Evolutionary conservation across 1,140 invertebrate species (phyloP), one percentile per base, ranked within the genome.

Genomic region (Meloidogyne floridensis): DNA sequence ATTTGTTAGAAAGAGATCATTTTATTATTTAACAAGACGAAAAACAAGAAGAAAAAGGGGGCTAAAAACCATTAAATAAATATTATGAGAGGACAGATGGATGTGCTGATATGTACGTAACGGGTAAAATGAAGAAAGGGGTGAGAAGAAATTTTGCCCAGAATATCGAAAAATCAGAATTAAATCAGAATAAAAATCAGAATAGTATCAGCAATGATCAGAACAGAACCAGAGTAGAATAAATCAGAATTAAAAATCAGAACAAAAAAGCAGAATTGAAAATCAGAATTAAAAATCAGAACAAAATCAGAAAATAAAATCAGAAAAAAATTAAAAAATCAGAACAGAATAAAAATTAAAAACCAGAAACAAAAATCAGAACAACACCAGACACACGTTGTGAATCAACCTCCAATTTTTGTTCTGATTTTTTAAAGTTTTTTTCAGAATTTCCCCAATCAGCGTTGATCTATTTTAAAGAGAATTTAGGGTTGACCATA

Each of bases 1-100:
- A 47, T 47, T 47, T 47, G 47, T 47, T 32, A 11, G 15, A 15
- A n/a, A 1, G 5, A 65, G 15, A 15, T 65, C 15, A 65, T 65
- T 65, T 65, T 65, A 65, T 65, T 65, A 65, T 65, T 59, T 65
- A 65, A n/a, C 59, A 65, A 65, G 59, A 65, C 11, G 56, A 59
- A 59, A 65, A 65, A 65, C 59, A 65, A 6, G 59, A 65, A 65
- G 59, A 65, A 11, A 65, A n/a, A n/a, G 59, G 59, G 47, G 59
- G n/a, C 59, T 65, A 65, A 32, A 32, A 65, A 65, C 59, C 59
- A 65, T 65, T 65, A 65, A 65, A 65, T 65, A 65, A 65, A 65
- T 65, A 65, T 47, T 13, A 65, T 65, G 59, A n/a, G 59, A 65
- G 59, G 59, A 15, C 59, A 65, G 59, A 65, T 65, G 15, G 59